phyloP scores from a whole-genome alignment of 2,797 vertebrate species.

The Lacerta viridis region DNA sequence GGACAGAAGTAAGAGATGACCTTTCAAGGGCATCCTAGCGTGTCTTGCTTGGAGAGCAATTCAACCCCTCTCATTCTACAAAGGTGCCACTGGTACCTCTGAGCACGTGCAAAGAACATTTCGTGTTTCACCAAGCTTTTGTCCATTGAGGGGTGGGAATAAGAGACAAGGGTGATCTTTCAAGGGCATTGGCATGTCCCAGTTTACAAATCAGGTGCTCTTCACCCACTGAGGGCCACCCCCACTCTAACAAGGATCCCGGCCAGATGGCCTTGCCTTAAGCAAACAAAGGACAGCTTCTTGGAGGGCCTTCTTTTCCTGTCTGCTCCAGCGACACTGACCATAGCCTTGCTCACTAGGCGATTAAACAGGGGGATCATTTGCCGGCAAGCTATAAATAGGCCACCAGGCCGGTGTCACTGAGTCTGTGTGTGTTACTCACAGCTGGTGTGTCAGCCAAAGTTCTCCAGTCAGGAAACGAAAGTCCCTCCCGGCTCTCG shows the following conservation, averaged over 20 bases:
- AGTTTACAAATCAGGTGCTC: neutral
- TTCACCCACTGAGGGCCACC: too few species aligned
- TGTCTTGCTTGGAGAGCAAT: too few species aligned
- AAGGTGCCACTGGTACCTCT: neutral
- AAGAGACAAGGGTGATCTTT: neutral
- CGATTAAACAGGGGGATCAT: neutral
- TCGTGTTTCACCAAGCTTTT: neutral
- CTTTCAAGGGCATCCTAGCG: too few species aligned
- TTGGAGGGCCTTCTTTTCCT: neutral
- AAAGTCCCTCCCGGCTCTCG: neutral
- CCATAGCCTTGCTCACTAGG: neutral
- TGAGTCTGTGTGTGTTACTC: neutral
- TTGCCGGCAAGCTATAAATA: constrained; percentile 28
- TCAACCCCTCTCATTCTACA: too few species aligned
- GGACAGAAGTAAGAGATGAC: too few species aligned
- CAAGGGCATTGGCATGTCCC: neutral
- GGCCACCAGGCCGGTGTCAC: neutral
- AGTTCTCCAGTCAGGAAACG: neutral
- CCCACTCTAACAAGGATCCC: neutral
- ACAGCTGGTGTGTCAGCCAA: constrained; percentile 10
- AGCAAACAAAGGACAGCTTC: neutral
- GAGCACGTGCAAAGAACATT: neutral
- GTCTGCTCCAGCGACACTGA: neutral
- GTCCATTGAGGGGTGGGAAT: too few species aligned
- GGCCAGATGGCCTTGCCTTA: neutral